phyloP scores from a whole-genome alignment of 2,888 invertebrate genomes.

The Octonoba sinensis region DNA sequence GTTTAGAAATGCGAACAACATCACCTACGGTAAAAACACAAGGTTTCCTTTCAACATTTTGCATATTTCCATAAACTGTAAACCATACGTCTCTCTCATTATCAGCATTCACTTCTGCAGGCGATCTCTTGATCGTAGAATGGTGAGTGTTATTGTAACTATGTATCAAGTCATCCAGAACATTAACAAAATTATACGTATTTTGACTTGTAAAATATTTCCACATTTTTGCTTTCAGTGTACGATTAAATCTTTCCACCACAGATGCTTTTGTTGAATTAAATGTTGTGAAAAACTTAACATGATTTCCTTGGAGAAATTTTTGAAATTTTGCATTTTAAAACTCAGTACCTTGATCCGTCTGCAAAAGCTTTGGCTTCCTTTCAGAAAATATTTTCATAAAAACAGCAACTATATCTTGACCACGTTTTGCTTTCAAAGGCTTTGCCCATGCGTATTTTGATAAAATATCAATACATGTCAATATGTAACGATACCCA shows the following conservation, averaged over 20 bases:
- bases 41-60: too few relatives aligned
- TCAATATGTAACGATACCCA: conserved; percentile 66
- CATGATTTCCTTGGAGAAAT: conserved; percentile 61
- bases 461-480: conserved; percentile 67
- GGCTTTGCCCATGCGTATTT: conserved; percentile 66
- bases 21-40: conserved; percentile 8
- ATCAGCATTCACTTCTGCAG: neutral
- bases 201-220: conserved; percentile 44
- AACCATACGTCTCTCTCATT: conserved; percentile 17
- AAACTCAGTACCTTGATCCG: conserved; percentile 67
- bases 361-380: too few relatives aligned
- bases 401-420: too few relatives aligned
- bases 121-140: too few relatives aligned
- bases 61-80: neutral
- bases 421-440: too few relatives aligned
- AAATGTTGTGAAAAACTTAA: conserved; percentile 67
- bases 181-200: conserved; percentile 28
- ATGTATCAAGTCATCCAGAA: conserved; percentile 4
- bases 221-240: conserved; percentile 66
- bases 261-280: conserved; percentile 68
- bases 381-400: too few relatives aligned
- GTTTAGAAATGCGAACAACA: too few relatives aligned
- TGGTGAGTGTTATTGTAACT: conserved; percentile 47
- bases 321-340: conserved; percentile 54
- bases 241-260: conserved; percentile 69